Base-by-base conservation (phyloP, 2,797 vertebrate species). In the Corythornis leucogaster region DNA sequence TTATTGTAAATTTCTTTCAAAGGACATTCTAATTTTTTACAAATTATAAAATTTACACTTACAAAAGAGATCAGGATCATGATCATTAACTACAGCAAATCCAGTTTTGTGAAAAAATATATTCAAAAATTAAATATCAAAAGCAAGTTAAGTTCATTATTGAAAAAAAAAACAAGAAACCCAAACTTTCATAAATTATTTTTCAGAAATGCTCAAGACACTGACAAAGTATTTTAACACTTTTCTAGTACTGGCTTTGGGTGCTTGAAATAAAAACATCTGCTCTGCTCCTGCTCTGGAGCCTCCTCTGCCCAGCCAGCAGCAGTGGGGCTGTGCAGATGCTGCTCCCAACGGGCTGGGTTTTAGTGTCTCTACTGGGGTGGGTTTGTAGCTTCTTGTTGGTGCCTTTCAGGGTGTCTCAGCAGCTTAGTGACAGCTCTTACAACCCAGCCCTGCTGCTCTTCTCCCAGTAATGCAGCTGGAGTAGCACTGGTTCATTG, bases 51-150 rank as follows among this genome's bases (percentile, higher is more conserved):
- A 92, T 93, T 94, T 92, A 95, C 87, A 92, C 26, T 95, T 95
- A 94, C 84, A 95, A 94, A 95, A 92, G 42, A 75, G 75, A 88
- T 80, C 55, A 30, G 40, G 42, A 43, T 78, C 58, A 71, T 24
- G 48, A 86, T 86, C 53, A 87, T 80, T 61, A 81, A 70, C 91
- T 82, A 87, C 89, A 92, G 84, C 81, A 94, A 77, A n/a, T 89
- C 61, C 79, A 51, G 73, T 88, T 87, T 66, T 82, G 91, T 96
- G 96, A 96, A 96, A 97, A 97, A 96, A 96, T 95, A 96, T 85
- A 97, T 91, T 92, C 94, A 94, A 92, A 91, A 92, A 87, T 95
- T 96, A 96, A 96, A 95, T 97, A 97, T 92, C 92, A 97, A 96
- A 96, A 95, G 94, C 69, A 86, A 93, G 61, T 80, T 62, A 84